Percentiles rank a stretch among this genome's conserved stretches.
These are phyloP conservation scores for Macrophya annulata DNA, from an alignment of 2,888 invertebrate genomes.

Conservation along the genomic window DNA sequence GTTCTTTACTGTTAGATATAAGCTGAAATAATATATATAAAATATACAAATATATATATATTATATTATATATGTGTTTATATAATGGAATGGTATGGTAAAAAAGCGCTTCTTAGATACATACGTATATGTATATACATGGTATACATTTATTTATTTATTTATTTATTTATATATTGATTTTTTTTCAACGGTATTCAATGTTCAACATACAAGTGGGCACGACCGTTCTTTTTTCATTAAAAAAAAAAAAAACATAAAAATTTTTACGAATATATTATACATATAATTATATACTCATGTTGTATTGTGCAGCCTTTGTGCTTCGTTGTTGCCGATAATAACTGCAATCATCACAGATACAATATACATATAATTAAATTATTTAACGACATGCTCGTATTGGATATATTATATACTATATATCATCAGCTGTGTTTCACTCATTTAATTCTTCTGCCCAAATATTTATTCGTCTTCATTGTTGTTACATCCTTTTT, in stretches of 20 bases:
- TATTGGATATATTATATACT: not conserved
- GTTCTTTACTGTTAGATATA: constrained; percentile 66
- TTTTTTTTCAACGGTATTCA: constrained; percentile 15
- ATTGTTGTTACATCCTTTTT: constrained; percentile 48
- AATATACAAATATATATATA: constrained; percentile 45
- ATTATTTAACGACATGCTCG: constrained; percentile 54
- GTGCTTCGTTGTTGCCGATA: constrained; percentile 47
- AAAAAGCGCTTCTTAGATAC: constrained; percentile 60
- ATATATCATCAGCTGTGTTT: constrained; percentile 18
- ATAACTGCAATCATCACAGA: constrained; percentile 17
- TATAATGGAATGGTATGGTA: constrained; percentile 57
- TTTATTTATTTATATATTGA: not conserved
- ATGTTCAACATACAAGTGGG: constrained; percentile 43
- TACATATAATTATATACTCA: not conserved
- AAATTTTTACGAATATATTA: not conserved
- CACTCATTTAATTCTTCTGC: constrained; percentile 49
- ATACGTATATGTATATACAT: constrained; percentile 58
- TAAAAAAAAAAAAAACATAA: no score
- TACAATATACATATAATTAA: not conserved
- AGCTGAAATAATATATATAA: constrained; percentile 55
- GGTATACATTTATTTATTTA: constrained; percentile 33
- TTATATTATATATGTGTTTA: constrained; percentile 58
- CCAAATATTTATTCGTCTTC: constrained; percentile 58
- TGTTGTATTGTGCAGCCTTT: constrained; percentile 50
- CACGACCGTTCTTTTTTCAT: constrained; percentile 55